These are phyloP conservation scores for Erebia aethiops DNA, from an alignment of 2,888 invertebrate genomes.

Conservation along the genomic window DNA sequence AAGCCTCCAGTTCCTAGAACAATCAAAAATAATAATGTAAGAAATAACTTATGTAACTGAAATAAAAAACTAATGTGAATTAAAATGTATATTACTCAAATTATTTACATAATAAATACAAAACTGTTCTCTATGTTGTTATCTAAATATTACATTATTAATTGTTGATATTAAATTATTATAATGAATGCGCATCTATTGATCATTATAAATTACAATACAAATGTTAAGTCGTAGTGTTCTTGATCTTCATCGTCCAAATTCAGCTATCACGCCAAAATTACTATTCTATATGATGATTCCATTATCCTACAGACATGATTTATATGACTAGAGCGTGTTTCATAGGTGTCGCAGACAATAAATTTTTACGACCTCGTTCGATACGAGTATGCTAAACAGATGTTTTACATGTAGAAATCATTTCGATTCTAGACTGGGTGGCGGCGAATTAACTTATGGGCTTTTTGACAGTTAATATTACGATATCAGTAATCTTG, in stretches of 20 bases:
- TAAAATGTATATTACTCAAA: background rate
- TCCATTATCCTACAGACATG: slow-evolving; percentile 56
- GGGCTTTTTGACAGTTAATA: slow-evolving; percentile 42
- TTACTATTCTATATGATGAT: slow-evolving; percentile 49
- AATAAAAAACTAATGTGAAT: no score
- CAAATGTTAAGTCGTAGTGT: slow-evolving; percentile 14
- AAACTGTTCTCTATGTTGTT: no score
- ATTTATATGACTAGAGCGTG: slow-evolving; percentile 69
- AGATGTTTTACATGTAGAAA: slow-evolving; percentile 54
- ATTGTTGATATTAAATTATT: no score
- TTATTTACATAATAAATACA: background rate
- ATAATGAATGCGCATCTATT: background rate
- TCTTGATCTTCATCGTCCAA: slow-evolving; percentile 38
- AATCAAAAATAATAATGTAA: slow-evolving; percentile 34
- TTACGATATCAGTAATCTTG: slow-evolving; percentile 30
- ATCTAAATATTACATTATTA: no score
- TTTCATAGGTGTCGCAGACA: slow-evolving; percentile 69
- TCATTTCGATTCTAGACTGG: slow-evolving; percentile 71
- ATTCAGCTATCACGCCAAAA: slow-evolving; percentile 53
- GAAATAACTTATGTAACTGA: no score
- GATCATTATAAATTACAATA: background rate
- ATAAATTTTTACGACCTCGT: slow-evolving; percentile 78
- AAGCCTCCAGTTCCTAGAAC: slow-evolving; percentile 85
- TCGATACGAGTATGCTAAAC: slow-evolving; percentile 71
- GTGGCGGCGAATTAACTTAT: slow-evolving; percentile 71